phyloP scores from a whole-genome alignment of 2,888 invertebrate genomes.

The Orchestes rusci region DNA sequence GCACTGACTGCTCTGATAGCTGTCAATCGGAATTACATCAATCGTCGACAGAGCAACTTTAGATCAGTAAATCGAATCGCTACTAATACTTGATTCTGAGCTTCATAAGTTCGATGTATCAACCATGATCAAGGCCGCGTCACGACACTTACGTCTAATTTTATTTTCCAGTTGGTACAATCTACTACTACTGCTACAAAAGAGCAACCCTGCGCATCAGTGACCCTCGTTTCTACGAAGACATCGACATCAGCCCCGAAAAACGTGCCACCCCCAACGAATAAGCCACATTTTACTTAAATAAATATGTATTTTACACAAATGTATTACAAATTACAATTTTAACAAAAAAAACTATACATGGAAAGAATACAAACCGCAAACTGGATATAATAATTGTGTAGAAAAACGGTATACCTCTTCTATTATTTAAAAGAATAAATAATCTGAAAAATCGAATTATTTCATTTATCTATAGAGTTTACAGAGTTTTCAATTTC shows the following conservation, averaged over 20 bases:
- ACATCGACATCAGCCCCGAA: constrained; percentile 62
- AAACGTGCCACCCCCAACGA: constrained; percentile 11
- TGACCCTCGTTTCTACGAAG: constrained; percentile 86
- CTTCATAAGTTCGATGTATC: no score
- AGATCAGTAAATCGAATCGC: no score
- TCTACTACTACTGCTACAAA: constrained; percentile 89
- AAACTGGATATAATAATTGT: constrained; percentile 17
- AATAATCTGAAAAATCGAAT: no score
- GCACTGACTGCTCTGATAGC: no score
- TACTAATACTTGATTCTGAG: no score
- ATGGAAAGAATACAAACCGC: constrained; percentile 25
- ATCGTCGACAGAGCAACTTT: no score
- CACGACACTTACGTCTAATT: no score
- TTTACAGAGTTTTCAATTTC: no score
- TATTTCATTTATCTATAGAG: no score
- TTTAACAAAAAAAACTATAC: constrained; percentile 33
- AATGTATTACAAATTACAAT: constrained; percentile 29
- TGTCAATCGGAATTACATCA: no score
- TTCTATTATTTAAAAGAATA: constrained; percentile 33
- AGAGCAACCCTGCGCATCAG: constrained; percentile 77
- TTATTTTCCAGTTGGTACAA: constrained; percentile 67
- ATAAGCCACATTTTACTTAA: constrained; percentile 20
- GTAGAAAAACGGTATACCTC: no score
- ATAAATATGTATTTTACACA: constrained; percentile 29
- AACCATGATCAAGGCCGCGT: no score